These are phyloP conservation scores for Tragelaphus scriptus DNA, from an alignment of 2,113 vertebrate genomes.

Conservation along the genomic window DNA sequence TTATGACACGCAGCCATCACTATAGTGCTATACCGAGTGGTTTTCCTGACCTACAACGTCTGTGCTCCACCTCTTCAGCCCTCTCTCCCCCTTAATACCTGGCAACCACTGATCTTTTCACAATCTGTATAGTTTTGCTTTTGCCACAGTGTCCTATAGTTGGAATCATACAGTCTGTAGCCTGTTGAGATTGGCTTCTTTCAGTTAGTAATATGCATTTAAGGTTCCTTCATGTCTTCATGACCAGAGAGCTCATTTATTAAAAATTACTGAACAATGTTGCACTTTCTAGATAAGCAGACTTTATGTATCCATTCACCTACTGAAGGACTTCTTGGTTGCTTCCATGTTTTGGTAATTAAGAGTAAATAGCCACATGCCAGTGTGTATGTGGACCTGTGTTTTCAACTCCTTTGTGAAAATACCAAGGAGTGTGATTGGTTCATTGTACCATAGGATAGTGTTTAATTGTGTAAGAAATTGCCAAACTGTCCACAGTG, in stretches of 20 bases:
- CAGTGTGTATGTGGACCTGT: not conserved
- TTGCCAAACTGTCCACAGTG: not conserved
- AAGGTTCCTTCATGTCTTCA: not conserved
- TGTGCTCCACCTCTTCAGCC: not conserved
- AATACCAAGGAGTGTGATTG: not conserved
- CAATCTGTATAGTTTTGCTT: not conserved
- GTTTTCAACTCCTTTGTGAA: not conserved
- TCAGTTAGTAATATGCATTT: not conserved
- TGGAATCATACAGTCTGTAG: not conserved
- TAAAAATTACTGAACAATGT: not conserved
- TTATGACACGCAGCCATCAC: too few species aligned
- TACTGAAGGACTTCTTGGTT: not conserved
- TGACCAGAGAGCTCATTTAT: not conserved
- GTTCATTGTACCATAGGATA: not conserved
- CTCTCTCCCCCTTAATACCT: not conserved
- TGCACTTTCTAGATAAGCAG: not conserved
- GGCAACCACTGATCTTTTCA: too few species aligned
- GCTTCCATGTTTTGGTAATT: not conserved
- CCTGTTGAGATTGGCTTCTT: not conserved
- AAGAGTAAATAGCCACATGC: not conserved
- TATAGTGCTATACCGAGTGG: not conserved
- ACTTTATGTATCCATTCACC: not conserved
- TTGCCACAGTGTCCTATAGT: not conserved
- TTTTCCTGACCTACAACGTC: not conserved
- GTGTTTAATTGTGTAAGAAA: not conserved